A percentile compares a stretch with the other conserved stretches of the same genome.
Evolutionary conservation across 2,113 vertebrate species (phyloP).

Genomic region (Chaenogobius annularis): DNA sequence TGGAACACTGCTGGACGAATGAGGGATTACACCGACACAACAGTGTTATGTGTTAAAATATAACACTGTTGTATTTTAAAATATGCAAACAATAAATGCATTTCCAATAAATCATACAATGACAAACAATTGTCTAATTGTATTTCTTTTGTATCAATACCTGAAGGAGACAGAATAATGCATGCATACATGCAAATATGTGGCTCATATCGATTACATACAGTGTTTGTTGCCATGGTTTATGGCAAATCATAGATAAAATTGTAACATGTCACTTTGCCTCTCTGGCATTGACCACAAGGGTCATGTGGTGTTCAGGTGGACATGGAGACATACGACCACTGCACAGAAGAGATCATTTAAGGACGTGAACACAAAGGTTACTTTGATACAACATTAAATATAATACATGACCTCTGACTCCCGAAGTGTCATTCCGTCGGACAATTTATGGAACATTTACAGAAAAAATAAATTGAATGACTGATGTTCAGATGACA

Average conservation of each 20-base stretch:
- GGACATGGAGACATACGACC: constrained; percentile 62
- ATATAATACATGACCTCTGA: constrained; percentile 47
- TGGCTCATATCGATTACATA: background rate
- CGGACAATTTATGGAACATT: constrained; percentile 51
- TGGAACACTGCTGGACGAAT: no score
- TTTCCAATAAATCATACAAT: no score
- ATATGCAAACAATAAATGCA: no score
- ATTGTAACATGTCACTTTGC: background rate
- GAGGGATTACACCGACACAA: no score
- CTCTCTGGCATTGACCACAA: no score
- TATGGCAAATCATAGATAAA: background rate
- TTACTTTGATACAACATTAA: background rate
- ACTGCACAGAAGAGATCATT: constrained; percentile 46
- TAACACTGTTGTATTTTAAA: no score
- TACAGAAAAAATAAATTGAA: no score
- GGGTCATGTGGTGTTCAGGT: constrained; percentile 29
- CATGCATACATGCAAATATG: background rate
- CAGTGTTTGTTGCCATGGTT: background rate
- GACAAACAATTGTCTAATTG: no score
- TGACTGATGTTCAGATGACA: background rate
- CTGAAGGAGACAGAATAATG: no score
- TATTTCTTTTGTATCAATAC: no score
- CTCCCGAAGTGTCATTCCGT: constrained; percentile 37
- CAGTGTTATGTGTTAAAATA: no score
- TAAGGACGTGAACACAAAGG: background rate